Percentiles rank a stretch among this genome's conserved stretches.
Conservation (phyloP, 2,113 vertebrate genomes). For the Steatornis caripensis region DNA sequence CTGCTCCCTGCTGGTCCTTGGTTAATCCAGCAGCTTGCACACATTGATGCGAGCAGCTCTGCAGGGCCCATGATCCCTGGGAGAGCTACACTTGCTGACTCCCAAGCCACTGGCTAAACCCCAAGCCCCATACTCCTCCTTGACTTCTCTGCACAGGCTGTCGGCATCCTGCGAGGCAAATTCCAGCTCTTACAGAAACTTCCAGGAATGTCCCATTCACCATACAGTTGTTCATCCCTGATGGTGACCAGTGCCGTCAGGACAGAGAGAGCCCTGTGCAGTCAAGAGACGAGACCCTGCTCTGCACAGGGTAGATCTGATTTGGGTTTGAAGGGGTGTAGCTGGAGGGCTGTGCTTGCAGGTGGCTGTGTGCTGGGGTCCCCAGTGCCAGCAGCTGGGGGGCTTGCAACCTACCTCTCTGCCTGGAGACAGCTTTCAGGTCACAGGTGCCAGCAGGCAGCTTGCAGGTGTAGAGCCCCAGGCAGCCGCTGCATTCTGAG, state of each 20-base stretch:
- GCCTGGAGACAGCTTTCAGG: slow-evolving; percentile 66
- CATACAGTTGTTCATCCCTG: fast-evolving
- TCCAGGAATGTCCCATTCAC: background rate
- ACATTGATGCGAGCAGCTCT: fast-evolving
- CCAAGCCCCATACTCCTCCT: fast-evolving
- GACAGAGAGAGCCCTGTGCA: background rate
- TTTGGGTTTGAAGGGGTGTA: background rate
- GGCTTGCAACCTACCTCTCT: slow-evolving; percentile 38
- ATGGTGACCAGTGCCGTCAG: background rate
- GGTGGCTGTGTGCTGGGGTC: fast-evolving
- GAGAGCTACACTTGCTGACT: background rate
- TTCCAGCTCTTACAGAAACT: background rate
- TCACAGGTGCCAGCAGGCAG: slow-evolving; percentile 29
- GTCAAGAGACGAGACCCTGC: background rate
- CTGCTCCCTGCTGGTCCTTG: background rate
- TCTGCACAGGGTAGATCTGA: background rate
- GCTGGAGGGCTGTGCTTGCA: background rate
- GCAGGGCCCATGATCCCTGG: fast-evolving
- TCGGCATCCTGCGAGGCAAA: fast-evolving
- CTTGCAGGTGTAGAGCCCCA: slow-evolving; percentile 74
- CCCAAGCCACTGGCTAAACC: background rate
- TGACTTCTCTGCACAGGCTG: background rate
- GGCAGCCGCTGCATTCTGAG: slow-evolving; percentile 67
- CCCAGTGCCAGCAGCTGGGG: no score
- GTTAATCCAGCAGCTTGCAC: background rate